phyloP scores from a whole-genome alignment of 2,888 invertebrate genomes.

The Nineta flava region DNA sequence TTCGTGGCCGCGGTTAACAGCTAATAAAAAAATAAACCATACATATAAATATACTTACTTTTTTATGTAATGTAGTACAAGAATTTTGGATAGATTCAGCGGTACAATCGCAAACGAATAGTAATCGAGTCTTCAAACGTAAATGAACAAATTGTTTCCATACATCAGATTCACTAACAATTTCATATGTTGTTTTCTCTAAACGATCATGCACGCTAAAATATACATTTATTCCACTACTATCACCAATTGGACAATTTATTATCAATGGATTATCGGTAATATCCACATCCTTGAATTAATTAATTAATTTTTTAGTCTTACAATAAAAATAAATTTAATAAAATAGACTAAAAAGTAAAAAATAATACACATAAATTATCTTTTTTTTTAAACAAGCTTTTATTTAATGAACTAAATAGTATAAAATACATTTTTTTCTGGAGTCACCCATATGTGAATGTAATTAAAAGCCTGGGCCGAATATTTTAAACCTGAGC shows the following conservation, averaged over 20 bases:
- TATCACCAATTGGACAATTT: slow-evolving; percentile 35
- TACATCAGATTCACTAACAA: slow-evolving; percentile 43
- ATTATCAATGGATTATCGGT: slow-evolving; percentile 65
- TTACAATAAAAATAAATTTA: no score
- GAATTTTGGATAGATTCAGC: slow-evolving; percentile 41
- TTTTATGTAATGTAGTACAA: slow-evolving; percentile 46
- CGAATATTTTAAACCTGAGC: no score
- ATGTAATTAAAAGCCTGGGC: no score
- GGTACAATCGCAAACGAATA: slow-evolving; percentile 44
- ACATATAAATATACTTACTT: slow-evolving; percentile 31
- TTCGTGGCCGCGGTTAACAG: no score
- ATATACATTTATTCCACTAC: slow-evolving; percentile 43
- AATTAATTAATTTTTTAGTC: background rate
- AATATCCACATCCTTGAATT: slow-evolving; percentile 49
- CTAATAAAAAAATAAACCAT: no score
- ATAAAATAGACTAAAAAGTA: no score
- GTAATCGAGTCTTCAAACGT: slow-evolving; percentile 46
- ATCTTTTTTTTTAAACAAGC: no score
- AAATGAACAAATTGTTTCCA: slow-evolving; percentile 55
- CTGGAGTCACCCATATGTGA: no score
- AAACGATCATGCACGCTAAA: slow-evolving; percentile 57
- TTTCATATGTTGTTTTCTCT: slow-evolving; percentile 45
- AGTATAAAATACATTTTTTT: no score
- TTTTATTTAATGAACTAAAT: no score
- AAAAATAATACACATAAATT: no score